phyloP scores from a whole-genome alignment of 1,140 invertebrate genomes.

The Conopomorpha cramerella region DNA sequence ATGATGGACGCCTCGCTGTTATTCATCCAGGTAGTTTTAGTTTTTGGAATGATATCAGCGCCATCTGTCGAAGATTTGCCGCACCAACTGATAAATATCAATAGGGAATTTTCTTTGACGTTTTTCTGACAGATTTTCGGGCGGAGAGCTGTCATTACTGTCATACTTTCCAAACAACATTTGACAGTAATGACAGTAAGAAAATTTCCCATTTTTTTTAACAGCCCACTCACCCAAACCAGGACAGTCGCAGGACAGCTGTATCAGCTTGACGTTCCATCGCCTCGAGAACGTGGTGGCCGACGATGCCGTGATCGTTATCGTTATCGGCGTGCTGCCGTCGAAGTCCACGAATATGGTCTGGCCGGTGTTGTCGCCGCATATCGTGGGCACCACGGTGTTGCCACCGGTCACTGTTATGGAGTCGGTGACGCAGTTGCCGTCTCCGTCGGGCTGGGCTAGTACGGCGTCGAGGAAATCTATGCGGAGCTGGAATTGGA shows the following conservation, averaged over 20 bases:
- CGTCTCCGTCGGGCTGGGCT: slow-evolving; percentile 73
- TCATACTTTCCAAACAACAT: too few relatives aligned
- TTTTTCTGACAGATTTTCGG: too few relatives aligned
- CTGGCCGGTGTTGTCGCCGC: slow-evolving; percentile 80
- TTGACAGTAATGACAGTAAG: too few relatives aligned
- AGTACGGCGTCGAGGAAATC: slow-evolving; percentile 77
- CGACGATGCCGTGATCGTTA: slow-evolving; percentile 68
- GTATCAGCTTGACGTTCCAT: slow-evolving; percentile 78
- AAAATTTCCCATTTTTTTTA: too few relatives aligned
- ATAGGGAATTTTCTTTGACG: too few relatives aligned
- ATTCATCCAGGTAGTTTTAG: too few relatives aligned
- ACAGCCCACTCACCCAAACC: slow-evolving; percentile 64
- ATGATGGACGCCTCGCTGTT: too few relatives aligned
- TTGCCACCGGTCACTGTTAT: slow-evolving; percentile 72
- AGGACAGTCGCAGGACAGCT: slow-evolving; percentile 73
- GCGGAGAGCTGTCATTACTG: too few relatives aligned
- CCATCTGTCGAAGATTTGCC: too few relatives aligned
- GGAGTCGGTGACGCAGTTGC: slow-evolving; percentile 72
- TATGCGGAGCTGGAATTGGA: slow-evolving; percentile 67
- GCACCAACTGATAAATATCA: too few relatives aligned
- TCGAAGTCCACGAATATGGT: slow-evolving; percentile 82
- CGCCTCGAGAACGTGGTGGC: slow-evolving; percentile 65
- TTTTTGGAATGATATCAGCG: too few relatives aligned
- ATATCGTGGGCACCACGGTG: slow-evolving; percentile 69
- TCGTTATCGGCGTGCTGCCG: slow-evolving; percentile 67